Base-by-base conservation (phyloP, 2,888 invertebrate species). In the Mayetiola destructor region DNA sequence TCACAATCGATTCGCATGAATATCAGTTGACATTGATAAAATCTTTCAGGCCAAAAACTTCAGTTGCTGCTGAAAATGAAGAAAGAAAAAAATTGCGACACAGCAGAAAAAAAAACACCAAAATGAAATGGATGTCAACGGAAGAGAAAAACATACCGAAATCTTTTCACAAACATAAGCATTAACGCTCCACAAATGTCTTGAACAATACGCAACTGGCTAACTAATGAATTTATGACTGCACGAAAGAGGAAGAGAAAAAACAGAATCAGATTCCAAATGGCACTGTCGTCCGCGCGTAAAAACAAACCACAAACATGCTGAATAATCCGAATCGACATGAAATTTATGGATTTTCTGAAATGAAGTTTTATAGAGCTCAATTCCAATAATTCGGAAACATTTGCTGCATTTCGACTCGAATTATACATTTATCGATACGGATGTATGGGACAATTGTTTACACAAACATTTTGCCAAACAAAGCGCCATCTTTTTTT, bases 11-110 rank as follows among this genome's bases (percentile, higher is more conserved):
- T 48, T 48, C 48, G 27, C 48, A 27, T 42, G 12, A 42, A 42
- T 42, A 42, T 48, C 27, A n/a, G 48, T 48, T 48, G 48, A 48
- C 48, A 48, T 48, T 48, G 48, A 48, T 48, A 48, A 48, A 48
- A 48, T 48, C 48, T 48, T 27, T 48, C 48, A 48, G 9, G n/a
- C 14, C 14, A 27, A 48, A 27, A 48, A 16, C 27, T 27, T 2
- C 27, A 4, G 5, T 16, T 4, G 18, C 2, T 18, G 16, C 14
- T 36, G 14, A 36, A 12, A 21, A 14, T 2, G 23, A 23, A 42
- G 14, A 23, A 42, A 42, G 23, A 21, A n/a, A 27, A 23, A 12
- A 6, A n/a, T 1, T 8, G 27, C n/a, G 23, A 40, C 20, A 21
- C 21, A 40, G n/a, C 21, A 3, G 4, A 48, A 48, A 27, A 16